Conservation (phyloP, 92 coral and sea anemone genomes). For the Paramuricea clavata region DNA sequence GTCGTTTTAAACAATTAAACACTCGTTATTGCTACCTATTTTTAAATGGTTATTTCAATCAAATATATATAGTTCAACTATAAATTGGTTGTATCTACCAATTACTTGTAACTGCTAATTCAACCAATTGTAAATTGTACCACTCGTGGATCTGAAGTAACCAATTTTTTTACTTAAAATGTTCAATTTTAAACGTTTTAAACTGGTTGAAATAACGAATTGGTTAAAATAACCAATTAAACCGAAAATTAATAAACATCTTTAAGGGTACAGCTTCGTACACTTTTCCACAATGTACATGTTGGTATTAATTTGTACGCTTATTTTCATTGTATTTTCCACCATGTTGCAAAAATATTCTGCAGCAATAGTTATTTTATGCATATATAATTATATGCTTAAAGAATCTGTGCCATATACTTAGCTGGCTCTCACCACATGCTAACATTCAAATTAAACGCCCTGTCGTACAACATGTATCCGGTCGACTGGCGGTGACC, state of each 20-base stretch:
- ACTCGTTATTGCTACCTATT: not conserved
- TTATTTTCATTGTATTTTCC: too few relatives aligned
- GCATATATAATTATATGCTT: too few relatives aligned
- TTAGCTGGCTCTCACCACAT: too few relatives aligned
- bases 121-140: constrained; percentile 17
- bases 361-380: not conserved
- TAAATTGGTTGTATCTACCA: constrained; percentile 6
- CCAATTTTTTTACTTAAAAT: constrained; percentile 4
- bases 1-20: not conserved
- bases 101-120: not conserved
- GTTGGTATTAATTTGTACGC: not conserved
- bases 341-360: too few relatives aligned
- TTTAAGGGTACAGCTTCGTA: not conserved
- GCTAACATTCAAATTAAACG: too few relatives aligned
- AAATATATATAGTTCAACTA: constrained; percentile 1
- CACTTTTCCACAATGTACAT: not conserved
- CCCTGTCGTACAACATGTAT: too few relatives aligned
- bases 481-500: too few relatives aligned
- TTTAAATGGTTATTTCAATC: not conserved
- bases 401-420: too few relatives aligned
- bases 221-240: constrained; percentile 1
- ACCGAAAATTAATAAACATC: not conserved
- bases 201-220: not conserved
- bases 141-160: constrained; percentile 7
- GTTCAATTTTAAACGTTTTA: not conserved